Percentiles rank a stretch among this genome's conserved stretches.
phyloP scores from a whole-genome alignment of 2,888 invertebrate species.

The Oscheius myriophilus region DNA sequence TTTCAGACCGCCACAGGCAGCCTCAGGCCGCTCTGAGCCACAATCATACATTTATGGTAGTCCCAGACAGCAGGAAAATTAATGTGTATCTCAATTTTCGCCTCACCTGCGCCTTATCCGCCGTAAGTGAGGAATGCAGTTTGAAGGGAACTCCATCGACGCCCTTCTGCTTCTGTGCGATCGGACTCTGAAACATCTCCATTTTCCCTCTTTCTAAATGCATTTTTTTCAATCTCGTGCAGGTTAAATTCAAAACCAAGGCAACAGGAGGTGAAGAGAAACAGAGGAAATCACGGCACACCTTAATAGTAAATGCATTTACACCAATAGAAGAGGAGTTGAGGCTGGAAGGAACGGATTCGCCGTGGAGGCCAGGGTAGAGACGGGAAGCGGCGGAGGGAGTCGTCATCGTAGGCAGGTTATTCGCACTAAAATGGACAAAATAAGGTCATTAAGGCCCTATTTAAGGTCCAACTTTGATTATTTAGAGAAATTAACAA shows the following conservation, averaged over 20 bases:
- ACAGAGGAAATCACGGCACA: slow-evolving; percentile 28
- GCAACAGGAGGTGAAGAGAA: not conserved
- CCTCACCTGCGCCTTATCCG: too few relatives aligned
- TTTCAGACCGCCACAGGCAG: too few relatives aligned
- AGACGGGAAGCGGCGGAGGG: slow-evolving; percentile 22
- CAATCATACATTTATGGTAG: too few relatives aligned
- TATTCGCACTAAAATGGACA: slow-evolving; percentile 26
- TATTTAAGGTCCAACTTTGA: not conserved
- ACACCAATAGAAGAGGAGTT: slow-evolving; percentile 33
- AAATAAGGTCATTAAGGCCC: not conserved
- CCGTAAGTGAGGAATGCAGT: slow-evolving; percentile 21
- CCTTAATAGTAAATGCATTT: slow-evolving; percentile 57
- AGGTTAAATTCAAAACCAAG: slow-evolving; percentile 2
- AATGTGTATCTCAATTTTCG: too few relatives aligned
- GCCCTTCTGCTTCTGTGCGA: slow-evolving; percentile 19
- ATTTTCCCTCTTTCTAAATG: not conserved
- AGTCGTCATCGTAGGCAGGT: slow-evolving; percentile 25
- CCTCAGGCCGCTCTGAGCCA: too few relatives aligned
- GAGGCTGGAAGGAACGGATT: slow-evolving; percentile 36
- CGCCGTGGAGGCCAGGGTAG: slow-evolving; percentile 38
- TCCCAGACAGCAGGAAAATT: too few relatives aligned
- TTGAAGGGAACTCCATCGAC: slow-evolving; percentile 34
- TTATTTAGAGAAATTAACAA: too few relatives aligned
- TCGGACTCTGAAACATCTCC: slow-evolving; percentile 23
- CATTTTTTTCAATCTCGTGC: not conserved